A percentile compares a stretch with the other conserved stretches of the same genome.
phyloP scores from a whole-genome alignment of 1,140 invertebrate genomes.

The Dendrolimus kikuchii region DNA sequence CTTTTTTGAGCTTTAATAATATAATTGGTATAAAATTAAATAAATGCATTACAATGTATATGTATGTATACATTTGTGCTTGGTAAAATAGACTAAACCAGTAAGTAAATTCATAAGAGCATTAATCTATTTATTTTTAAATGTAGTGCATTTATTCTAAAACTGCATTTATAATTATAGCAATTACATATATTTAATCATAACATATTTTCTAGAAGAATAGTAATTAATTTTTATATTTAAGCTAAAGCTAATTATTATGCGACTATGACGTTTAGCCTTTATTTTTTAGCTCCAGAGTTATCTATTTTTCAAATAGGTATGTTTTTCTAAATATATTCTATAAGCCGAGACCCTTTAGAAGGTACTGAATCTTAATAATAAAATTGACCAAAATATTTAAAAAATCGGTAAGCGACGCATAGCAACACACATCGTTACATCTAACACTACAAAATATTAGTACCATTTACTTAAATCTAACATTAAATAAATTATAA shows the following conservation, averaged over 20 bases:
- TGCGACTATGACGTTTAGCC: too few species aligned
- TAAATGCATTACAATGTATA: too few species aligned
- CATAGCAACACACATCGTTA: constrained; percentile 11
- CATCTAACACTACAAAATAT: constrained; percentile 23
- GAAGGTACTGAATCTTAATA: constrained; percentile 10
- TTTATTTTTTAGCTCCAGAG: too few species aligned
- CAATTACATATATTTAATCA: too few species aligned
- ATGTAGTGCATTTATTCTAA: neutral
- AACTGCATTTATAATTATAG: too few species aligned
- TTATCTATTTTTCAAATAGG: too few species aligned
- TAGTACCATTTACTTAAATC: constrained; percentile 29
- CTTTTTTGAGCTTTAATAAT: too few species aligned
- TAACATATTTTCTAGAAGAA: too few species aligned
- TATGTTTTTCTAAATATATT: too few species aligned
- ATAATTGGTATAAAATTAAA: too few species aligned
- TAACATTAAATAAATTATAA: constrained; percentile 24
- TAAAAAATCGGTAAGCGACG: constrained; percentile 9
- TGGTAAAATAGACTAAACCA: constrained; percentile 6
- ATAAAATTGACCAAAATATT: constrained; percentile 12
- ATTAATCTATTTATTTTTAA: constrained; percentile 1
- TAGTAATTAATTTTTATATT: too few species aligned
- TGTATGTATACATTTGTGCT: neutral
- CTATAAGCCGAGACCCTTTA: neutral
- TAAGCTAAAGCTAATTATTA: too few species aligned
- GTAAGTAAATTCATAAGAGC: neutral